These are phyloP conservation scores for Chirona hameri DNA, from an alignment of 2,888 invertebrate genomes.

Conservation along the genomic window DNA sequence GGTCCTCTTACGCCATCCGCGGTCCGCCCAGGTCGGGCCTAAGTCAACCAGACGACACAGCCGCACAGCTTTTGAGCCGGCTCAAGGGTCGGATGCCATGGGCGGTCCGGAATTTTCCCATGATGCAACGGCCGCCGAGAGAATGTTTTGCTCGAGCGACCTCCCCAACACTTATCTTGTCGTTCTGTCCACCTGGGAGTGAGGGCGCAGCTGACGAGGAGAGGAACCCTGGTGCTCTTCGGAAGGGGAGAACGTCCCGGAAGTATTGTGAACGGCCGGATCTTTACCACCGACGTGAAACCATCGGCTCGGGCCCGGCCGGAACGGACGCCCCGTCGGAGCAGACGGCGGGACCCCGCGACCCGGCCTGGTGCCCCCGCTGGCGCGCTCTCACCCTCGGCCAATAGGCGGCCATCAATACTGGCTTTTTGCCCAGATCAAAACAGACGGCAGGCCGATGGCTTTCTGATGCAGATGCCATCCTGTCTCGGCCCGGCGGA, in stretches of 20 bases:
- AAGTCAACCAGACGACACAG: neutral
- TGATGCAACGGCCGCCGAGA: neutral
- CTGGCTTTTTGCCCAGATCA: neutral
- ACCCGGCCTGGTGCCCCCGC: neutral
- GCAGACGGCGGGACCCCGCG: neutral
- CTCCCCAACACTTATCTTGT: no score
- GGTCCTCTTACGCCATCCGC: neutral
- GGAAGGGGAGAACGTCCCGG: no score
- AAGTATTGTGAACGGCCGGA: no score
- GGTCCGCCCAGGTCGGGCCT: neutral
- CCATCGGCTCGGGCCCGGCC: neutral
- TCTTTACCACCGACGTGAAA: no score
- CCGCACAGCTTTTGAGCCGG: neutral
- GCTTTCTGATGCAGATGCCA: conserved; percentile 22
- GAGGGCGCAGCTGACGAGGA: no score
- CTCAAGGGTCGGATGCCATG: neutral
- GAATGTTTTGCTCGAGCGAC: no score
- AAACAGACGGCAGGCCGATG: neutral
- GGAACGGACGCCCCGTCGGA: neutral
- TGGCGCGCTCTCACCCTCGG: neutral
- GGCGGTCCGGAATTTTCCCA: neutral
- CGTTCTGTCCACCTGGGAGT: no score
- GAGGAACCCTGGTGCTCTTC: no score
- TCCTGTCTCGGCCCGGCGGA: neutral
- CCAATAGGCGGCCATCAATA: neutral